Percentiles rank a stretch among this genome's conserved stretches.
phyloP scores from a whole-genome alignment of 2,888 invertebrate species.

The Sylvicola cinctus region DNA sequence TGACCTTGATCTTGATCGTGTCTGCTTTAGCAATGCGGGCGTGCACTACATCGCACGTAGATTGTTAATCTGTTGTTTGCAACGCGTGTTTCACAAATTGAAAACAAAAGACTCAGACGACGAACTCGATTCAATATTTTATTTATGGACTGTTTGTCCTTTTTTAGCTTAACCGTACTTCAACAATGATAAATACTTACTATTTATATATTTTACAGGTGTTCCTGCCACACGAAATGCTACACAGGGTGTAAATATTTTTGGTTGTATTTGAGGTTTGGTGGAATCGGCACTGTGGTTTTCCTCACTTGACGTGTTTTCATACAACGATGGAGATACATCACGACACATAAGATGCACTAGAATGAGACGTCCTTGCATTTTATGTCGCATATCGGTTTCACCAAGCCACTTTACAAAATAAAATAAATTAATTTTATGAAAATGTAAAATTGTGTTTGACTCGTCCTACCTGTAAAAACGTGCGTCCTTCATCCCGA shows the following conservation, averaged over 20 bases:
- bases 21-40: too few relatives aligned
- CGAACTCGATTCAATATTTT: not conserved
- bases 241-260: constrained; percentile 65
- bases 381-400: constrained; percentile 46
- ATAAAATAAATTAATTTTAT: constrained; percentile 1
- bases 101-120: not conserved
- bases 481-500: constrained; percentile 61
- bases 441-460: constrained; percentile 6
- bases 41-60: too few relatives aligned
- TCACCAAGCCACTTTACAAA: constrained; percentile 63
- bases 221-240: constrained; percentile 72
- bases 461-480: constrained; percentile 42
- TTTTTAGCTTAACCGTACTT: not conserved
- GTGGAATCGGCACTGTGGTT: not conserved
- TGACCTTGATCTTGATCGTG: too few relatives aligned
- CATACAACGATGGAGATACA: constrained; percentile 29
- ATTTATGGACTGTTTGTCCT: constrained; percentile 2
- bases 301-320: constrained; percentile 17
- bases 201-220: constrained; percentile 40
- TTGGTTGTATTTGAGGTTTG: constrained; percentile 20
- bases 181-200: constrained; percentile 26
- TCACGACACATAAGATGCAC: constrained; percentile 64
- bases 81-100: too few relatives aligned
- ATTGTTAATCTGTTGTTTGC: too few relatives aligned
- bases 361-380: constrained; percentile 63